A percentile compares a stretch with the other conserved stretches of the same genome.
Conservation (phyloP, 1,140 invertebrate species). For the Polypedilum vanderplanki region DNA sequence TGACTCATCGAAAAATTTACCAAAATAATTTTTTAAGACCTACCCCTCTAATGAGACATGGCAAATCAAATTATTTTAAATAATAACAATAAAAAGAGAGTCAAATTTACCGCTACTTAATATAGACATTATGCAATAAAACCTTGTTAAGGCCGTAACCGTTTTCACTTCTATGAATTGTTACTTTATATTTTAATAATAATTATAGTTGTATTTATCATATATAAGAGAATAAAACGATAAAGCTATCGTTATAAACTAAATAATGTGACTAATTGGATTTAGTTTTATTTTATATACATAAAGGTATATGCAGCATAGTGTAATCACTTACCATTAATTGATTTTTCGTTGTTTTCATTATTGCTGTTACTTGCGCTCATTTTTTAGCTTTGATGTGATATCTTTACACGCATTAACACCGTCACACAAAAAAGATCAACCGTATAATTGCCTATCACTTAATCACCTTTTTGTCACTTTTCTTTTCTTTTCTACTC, state of each 20-base stretch:
- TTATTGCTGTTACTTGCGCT: slow-evolving; percentile 23
- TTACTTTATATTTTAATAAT: not conserved
- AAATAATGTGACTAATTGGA: slow-evolving; percentile 21
- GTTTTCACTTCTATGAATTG: not conserved
- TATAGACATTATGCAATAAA: slow-evolving; percentile 14
- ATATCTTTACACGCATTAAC: not conserved
- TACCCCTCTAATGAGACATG: not conserved
- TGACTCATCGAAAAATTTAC: not conserved
- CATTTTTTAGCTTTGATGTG: slow-evolving; percentile 6
- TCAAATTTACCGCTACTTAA: not conserved
- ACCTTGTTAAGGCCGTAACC: not conserved
- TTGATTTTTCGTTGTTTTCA: slow-evolving; percentile 27
- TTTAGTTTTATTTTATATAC: not conserved
- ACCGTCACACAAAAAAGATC: not conserved
- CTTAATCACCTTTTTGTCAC: not conserved
- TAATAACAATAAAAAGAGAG: no score
- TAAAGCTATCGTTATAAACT: no score
- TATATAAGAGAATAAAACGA: not conserved
- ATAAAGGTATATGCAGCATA: no score
- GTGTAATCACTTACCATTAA: slow-evolving; percentile 26
- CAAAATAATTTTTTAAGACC: not conserved
- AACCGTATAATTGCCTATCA: slow-evolving; percentile 6
- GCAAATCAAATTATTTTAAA: not conserved
- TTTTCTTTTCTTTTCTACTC: not conserved
- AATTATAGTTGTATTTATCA: not conserved